Percentiles rank a stretch among this genome's conserved stretches.
Evolutionary conservation across 2,797 vertebrate species (phyloP).

Genomic region (Pantherophis vulpinus): DNA sequence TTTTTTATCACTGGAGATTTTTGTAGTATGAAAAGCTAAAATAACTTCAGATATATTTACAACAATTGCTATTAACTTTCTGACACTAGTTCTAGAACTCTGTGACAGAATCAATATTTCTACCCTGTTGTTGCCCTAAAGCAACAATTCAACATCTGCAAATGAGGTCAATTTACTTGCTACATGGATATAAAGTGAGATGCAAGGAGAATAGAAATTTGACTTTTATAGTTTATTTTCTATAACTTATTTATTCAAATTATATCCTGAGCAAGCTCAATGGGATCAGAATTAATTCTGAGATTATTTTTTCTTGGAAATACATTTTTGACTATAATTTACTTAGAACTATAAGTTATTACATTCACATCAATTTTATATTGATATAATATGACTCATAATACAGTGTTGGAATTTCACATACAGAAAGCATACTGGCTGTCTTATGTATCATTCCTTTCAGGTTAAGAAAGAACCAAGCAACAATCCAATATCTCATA

Average conservation of each 20-base stretch:
- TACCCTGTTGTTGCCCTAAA: constrained; percentile 74
- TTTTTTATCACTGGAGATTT: constrained; percentile 69
- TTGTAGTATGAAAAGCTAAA: constrained; percentile 69
- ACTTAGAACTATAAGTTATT: background rate
- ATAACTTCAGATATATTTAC: constrained; percentile 68
- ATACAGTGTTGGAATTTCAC: background rate
- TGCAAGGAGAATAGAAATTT: background rate
- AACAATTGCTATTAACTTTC: constrained; percentile 61
- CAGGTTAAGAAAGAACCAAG: background rate
- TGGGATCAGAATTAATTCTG: background rate
- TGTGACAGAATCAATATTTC: constrained; percentile 60
- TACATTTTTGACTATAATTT: background rate
- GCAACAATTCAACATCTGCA: constrained; percentile 68
- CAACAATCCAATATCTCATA: constrained; percentile 5
- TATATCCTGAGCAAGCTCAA: background rate
- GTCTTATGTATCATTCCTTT: background rate
- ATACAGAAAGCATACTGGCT: background rate
- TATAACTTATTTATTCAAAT: background rate
- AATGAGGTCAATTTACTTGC: constrained; percentile 72
- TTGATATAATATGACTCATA: background rate
- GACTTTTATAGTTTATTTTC: background rate
- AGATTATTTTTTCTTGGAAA: background rate
- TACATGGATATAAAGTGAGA: constrained; percentile 55
- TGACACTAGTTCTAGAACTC: constrained; percentile 63
- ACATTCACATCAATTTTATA: background rate